phyloP scores from a whole-genome alignment of 1,140 invertebrate genomes.

The Limonius californicus region DNA sequence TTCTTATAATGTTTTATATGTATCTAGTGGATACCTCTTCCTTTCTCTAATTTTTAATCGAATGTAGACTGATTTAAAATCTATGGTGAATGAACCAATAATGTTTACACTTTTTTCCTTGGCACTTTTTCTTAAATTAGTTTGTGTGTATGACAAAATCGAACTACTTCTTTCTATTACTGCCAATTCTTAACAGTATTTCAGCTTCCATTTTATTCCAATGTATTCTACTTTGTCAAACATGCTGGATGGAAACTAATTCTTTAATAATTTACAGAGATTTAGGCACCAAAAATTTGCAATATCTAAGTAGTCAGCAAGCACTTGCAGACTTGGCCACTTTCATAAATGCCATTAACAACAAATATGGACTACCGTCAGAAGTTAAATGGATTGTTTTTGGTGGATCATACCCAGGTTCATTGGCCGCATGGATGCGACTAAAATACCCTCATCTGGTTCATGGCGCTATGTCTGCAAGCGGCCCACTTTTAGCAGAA shows the following conservation, averaged over 20 bases:
- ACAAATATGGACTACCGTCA: slow-evolving; percentile 57
- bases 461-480: slow-evolving; percentile 79
- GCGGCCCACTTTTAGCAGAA: slow-evolving; percentile 80
- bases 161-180: no score
- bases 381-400: slow-evolving; percentile 86
- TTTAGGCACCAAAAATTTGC: slow-evolving; percentile 70
- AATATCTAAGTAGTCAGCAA: slow-evolving; percentile 78
- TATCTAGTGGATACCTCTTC: no score
- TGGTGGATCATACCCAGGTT: slow-evolving; percentile 90
- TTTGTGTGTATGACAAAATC: no score
- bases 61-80: no score
- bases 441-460: slow-evolving; percentile 88
- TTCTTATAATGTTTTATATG: no score
- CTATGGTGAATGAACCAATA: no score
- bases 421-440: slow-evolving; percentile 84
- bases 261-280: slow-evolving; percentile 55
- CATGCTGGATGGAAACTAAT: no score
- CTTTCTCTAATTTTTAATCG: no score
- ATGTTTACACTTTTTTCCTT: no score
- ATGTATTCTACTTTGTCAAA: no score
- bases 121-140: no score
- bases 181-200: background rate
- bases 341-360: slow-evolving; percentile 71
- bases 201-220: background rate
- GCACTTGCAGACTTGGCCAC: slow-evolving; percentile 82